Percentiles rank a stretch among this genome's conserved stretches.
Conservation (phyloP, 2,888 invertebrate species). For the Nephrotoma flavescens region DNA sequence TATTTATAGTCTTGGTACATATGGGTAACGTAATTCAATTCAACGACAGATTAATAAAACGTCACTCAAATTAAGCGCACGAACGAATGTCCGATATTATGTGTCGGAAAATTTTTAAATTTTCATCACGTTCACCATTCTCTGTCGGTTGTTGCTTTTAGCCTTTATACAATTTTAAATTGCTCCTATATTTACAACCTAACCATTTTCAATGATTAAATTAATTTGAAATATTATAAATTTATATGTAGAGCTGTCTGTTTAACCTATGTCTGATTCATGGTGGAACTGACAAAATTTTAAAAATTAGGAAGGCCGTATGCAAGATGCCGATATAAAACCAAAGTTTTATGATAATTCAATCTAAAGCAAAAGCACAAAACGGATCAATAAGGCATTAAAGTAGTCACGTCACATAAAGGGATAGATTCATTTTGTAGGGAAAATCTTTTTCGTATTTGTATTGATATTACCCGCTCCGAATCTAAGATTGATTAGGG, state of each 20-base stretch:
- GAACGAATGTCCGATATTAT: neutral
- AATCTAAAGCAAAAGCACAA: neutral
- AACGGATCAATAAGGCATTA: neutral
- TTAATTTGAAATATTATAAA: neutral
- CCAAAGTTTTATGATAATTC: neutral
- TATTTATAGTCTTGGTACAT: no score
- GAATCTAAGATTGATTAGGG: neutral
- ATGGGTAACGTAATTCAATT: neutral
- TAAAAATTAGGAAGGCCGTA: no score
- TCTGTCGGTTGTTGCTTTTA: neutral
- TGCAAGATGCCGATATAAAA: no score
- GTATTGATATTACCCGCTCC: neutral
- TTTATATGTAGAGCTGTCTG: neutral
- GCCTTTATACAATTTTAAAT: neutral
- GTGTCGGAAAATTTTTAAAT: neutral
- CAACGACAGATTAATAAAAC: neutral
- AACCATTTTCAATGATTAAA: neutral
- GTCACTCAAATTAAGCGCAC: neutral
- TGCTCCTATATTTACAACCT: neutral
- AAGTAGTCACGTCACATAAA: neutral
- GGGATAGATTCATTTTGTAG: neutral
- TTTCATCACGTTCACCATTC: neutral
- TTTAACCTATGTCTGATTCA: neutral
- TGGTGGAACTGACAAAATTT: neutral
- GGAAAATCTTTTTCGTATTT: neutral